Conservation (phyloP, 2,888 invertebrate species). For the Tuta absoluta region DNA sequence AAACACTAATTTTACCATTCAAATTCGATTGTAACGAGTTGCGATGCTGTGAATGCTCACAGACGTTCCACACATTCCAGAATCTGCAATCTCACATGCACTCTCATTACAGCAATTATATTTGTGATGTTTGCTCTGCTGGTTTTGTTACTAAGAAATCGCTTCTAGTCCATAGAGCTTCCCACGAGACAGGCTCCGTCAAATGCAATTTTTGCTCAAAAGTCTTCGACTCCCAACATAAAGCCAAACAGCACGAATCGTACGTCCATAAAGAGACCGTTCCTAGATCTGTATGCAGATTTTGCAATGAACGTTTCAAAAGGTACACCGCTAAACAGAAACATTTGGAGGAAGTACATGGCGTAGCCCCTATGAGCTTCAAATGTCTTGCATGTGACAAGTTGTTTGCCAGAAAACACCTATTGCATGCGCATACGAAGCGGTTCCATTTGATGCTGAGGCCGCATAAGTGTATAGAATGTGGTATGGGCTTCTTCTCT, state of each 20-base stretch:
- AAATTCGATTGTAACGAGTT: constrained; percentile 44
- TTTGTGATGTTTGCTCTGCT: constrained; percentile 49
- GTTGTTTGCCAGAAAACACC: not conserved
- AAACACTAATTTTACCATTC: constrained; percentile 53
- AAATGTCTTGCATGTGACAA: constrained; percentile 37
- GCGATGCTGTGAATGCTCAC: constrained; percentile 39
- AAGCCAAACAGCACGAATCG: constrained; percentile 55
- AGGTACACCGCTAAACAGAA: constrained; percentile 42
- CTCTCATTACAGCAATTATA: constrained; percentile 52
- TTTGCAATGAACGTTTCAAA: constrained; percentile 48
- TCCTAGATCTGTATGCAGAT: constrained; percentile 54
- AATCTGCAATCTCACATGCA: constrained; percentile 53
- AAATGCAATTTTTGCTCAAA: constrained; percentile 16
- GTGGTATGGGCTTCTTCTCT: constrained; percentile 40
- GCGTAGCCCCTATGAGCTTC: constrained; percentile 33
- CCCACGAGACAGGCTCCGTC: constrained; percentile 11
- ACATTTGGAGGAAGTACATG: constrained; percentile 44
- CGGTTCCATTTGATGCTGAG: constrained; percentile 34
- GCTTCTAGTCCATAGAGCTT: constrained; percentile 51
- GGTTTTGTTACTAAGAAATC: constrained; percentile 43
- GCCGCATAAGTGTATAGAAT: constrained; percentile 36
- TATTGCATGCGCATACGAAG: constrained; percentile 32
- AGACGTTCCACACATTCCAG: constrained; percentile 41
- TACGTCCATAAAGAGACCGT: constrained; percentile 54
- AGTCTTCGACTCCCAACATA: constrained; percentile 47